Base-by-base conservation (phyloP, 2,797 vertebrate genomes). In the Carduelis carduelis region DNA sequence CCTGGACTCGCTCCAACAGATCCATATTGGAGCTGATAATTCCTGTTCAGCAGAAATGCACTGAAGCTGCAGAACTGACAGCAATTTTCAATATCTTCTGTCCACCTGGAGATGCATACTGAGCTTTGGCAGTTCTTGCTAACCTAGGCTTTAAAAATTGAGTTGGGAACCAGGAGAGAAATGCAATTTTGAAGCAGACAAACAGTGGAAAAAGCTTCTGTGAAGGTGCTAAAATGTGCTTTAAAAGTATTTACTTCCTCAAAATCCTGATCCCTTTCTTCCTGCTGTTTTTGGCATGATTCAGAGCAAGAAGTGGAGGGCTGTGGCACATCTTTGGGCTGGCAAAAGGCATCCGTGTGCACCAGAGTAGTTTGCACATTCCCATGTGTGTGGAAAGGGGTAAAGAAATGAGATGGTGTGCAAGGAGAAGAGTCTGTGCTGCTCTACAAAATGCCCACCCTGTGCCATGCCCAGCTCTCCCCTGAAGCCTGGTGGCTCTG, bases 331-430 rank as follows among this genome's bases (percentile, higher is more conserved):
- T 7, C 11, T 39, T 37, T 78, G 11, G 16, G 8, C 16, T 57
- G 24, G 37, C 43, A 74, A 83, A 77, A 9, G 17, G 1, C 18
- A 57, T 6, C 6, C 27, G 15, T 78, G 21, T 37, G 13, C 7
- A 26, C 18, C 13, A 20, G 14, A 75, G 14, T 27, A 10, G 6
- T 57, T 74, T 74, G 37, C 30, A 43, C 8, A 9, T 19, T 34
- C 14, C 14, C 9, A 13, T 4, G 26, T 7, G 14, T 0, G 0
- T 1, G 19, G 8, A 15, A 70, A 77, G 5, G 5, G 16, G 5
- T 1, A 37, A 17, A 79, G 20, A 57, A 68, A 46, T 34, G 10
- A 37, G 39, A 13, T 30, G 18, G 3, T 37, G 23, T 68, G 9
- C 26, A 68, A 37, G 30, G 10, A 28, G 21, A 8, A 34, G 3